Conservation (phyloP, 1,140 invertebrate genomes). For the Lordiphosa clarofinis region DNA sequence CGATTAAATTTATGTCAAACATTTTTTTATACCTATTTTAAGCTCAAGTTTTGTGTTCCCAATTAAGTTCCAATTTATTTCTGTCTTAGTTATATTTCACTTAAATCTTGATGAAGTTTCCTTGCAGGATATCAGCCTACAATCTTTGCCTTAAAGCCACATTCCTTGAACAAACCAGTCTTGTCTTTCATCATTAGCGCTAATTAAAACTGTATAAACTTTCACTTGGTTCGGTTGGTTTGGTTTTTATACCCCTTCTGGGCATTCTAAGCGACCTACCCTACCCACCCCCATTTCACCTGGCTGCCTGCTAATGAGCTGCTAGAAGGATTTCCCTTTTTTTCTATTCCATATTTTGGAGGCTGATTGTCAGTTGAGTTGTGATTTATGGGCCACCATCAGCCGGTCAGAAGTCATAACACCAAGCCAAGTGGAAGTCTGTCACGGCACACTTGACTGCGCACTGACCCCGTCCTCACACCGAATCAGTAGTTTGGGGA, state of each 20-base stretch:
- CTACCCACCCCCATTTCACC: slow-evolving; percentile 47
- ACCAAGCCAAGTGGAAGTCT: slow-evolving; percentile 56
- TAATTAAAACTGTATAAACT: slow-evolving; percentile 77
- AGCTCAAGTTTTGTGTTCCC: too few relatives aligned
- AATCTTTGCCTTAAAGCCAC: not conserved
- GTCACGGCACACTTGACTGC: slow-evolving; percentile 39
- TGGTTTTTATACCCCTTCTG: slow-evolving; percentile 13
- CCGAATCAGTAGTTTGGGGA: slow-evolving; percentile 11
- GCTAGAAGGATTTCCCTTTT: slow-evolving; percentile 9
- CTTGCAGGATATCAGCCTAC: too few relatives aligned
- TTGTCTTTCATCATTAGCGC: slow-evolving; percentile 69
- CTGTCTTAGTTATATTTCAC: too few relatives aligned
- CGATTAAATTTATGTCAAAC: too few relatives aligned
- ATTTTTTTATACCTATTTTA: too few relatives aligned
- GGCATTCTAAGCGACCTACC: not conserved
- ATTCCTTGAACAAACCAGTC: not conserved
- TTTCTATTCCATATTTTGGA: slow-evolving; percentile 17
- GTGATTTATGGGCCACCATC: slow-evolving; percentile 65
- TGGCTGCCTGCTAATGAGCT: slow-evolving; percentile 42
- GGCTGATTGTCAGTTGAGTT: slow-evolving; percentile 36
- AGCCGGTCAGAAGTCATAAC: slow-evolving; percentile 54
- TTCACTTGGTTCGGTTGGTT: slow-evolving; percentile 36
- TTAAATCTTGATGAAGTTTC: too few relatives aligned
- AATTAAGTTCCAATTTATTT: too few relatives aligned
- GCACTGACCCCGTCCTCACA: slow-evolving; percentile 12